These are phyloP conservation scores for Aphelocoma coerulescens DNA, from an alignment of 2,113 vertebrate genomes.

Conservation along the genomic window DNA sequence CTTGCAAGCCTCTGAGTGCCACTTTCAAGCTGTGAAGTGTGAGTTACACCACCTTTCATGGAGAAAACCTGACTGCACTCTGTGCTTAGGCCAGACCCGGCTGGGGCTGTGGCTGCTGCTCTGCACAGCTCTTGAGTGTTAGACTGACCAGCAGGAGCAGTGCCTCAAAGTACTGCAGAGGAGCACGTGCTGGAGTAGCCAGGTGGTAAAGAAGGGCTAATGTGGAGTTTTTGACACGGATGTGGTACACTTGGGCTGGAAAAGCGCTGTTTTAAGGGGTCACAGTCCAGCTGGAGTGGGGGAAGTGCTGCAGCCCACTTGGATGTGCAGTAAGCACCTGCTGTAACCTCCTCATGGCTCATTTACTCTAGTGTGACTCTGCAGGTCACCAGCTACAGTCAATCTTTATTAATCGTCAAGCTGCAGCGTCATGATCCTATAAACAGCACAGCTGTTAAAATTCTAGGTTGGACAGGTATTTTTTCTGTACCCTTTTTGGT, in stretches of 20 bases:
- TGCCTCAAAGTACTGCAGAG: not conserved
- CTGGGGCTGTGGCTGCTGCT: not conserved
- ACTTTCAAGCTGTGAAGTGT: not conserved
- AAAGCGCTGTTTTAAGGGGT: not conserved
- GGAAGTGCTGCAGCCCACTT: not conserved
- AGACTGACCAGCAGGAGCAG: not conserved
- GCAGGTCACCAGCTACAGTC: not conserved
- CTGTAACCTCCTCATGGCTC: not conserved
- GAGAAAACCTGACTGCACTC: not conserved
- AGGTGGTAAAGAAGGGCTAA: not conserved
- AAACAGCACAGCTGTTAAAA: not conserved
- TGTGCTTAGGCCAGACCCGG: fast-evolving
- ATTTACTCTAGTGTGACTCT: not conserved
- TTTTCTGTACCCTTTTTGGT: not conserved
- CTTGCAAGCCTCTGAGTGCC: not conserved
- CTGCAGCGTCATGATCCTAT: not conserved
- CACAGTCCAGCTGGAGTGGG: not conserved
- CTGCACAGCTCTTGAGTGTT: not conserved
- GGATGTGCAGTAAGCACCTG: not conserved
- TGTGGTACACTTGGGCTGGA: fast-evolving
- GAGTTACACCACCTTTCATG: not conserved
- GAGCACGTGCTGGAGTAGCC: not conserved
- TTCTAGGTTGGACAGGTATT: not conserved
- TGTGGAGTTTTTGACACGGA: fast-evolving
- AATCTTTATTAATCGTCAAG: not conserved